Conservation (phyloP, 1,140 invertebrate genomes). For the Cataglyphis hispanica region DNA sequence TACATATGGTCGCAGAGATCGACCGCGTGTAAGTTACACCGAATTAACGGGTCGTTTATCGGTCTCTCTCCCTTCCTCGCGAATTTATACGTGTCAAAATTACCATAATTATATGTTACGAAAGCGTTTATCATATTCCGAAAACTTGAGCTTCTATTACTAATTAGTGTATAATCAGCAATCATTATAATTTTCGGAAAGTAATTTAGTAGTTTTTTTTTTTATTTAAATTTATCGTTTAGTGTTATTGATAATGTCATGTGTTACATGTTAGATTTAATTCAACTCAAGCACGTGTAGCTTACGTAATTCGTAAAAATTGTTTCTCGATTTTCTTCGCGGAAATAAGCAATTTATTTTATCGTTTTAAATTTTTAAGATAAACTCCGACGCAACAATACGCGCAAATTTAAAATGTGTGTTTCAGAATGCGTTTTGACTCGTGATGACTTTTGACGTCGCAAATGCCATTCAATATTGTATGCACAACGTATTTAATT, state of each 20-base stretch:
- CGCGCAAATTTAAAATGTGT: neutral
- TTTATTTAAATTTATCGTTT: neutral
- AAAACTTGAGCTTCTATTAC: neutral
- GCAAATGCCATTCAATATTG: neutral
- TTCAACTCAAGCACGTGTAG: neutral
- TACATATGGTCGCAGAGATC: slow-evolving; percentile 3
- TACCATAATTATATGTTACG: neutral
- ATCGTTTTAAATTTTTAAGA: neutral
- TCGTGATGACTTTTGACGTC: neutral
- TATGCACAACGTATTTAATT: slow-evolving; percentile 22
- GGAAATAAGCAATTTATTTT: neutral
- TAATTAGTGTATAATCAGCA: neutral
- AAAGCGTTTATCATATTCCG: neutral
- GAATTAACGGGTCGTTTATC: slow-evolving; percentile 58
- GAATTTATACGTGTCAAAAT: slow-evolving; percentile 9
- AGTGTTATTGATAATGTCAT: neutral
- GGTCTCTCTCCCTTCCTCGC: neutral
- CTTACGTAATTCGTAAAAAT: neutral
- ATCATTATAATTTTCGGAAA: neutral
- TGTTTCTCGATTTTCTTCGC: neutral
- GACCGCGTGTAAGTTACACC: slow-evolving; percentile 36
- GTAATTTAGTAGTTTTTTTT: neutral
- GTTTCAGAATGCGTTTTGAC: neutral
- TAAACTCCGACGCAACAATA: too few relatives aligned
- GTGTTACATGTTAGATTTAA: neutral